phyloP scores from a whole-genome alignment of 2,113 vertebrate genomes.

The Rhombomys opimus region DNA sequence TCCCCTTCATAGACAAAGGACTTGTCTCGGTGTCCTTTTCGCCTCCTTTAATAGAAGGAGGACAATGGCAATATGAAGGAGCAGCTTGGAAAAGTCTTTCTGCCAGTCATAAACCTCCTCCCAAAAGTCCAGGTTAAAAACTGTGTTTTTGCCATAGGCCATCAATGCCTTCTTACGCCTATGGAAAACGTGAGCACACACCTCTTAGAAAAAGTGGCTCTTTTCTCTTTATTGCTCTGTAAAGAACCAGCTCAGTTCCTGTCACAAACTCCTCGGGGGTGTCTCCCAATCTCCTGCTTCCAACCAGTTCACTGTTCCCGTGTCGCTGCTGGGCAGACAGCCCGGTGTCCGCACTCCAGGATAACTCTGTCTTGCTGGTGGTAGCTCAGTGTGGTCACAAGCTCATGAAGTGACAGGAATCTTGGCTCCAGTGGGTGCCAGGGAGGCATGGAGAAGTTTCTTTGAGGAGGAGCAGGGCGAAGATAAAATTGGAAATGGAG shows the following conservation, averaged over 20 bases:
- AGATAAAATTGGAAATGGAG: background rate
- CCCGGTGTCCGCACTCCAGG: background rate
- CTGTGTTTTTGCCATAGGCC: background rate
- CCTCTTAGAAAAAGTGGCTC: background rate
- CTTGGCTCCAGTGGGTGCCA: background rate
- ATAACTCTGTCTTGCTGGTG: rapidly evolving
- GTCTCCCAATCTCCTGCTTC: background rate
- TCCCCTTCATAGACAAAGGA: background rate
- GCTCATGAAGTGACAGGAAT: background rate
- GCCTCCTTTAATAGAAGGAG: background rate
- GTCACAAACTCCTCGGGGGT: background rate
- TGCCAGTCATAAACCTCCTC: background rate
- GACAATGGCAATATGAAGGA: background rate
- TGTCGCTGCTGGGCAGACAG: background rate
- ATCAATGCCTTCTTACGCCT: background rate
- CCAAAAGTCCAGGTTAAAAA: background rate
- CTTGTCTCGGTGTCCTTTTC: background rate
- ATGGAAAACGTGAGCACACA: background rate
- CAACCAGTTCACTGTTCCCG: background rate
- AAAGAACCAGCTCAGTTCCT: background rate
- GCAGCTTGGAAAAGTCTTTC: background rate
- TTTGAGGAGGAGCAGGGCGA: background rate
- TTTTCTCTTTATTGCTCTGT: slow-evolving; percentile 21
- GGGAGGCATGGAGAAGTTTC: background rate
- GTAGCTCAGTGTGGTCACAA: background rate